These are phyloP conservation scores for Oplegnathus fasciatus DNA, from an alignment of 2,113 vertebrate genomes.

Conservation along the genomic window DNA sequence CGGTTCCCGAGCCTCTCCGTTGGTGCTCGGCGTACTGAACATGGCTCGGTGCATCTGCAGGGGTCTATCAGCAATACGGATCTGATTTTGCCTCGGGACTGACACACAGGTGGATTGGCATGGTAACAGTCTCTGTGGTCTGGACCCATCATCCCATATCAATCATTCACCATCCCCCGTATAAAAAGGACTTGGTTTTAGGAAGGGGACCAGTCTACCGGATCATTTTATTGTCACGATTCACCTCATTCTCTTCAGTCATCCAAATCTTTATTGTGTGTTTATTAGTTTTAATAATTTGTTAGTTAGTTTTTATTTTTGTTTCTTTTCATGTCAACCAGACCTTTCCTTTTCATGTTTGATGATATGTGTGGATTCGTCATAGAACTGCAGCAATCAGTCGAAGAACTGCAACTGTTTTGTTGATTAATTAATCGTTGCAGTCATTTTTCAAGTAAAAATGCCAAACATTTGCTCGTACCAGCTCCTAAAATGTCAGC, in stretches of 20 bases:
- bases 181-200: background rate
- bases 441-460: background rate
- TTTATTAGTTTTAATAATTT: too few species aligned
- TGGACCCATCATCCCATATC: constrained; percentile 13
- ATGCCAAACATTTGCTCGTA: background rate
- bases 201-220: background rate
- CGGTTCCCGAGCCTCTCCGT: constrained; percentile 11
- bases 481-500: background rate
- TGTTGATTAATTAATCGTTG: background rate
- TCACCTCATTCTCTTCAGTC: background rate
- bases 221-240: background rate
- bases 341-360: background rate
- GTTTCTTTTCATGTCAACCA: background rate
- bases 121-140: constrained; percentile 24
- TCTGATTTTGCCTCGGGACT: constrained; percentile 59
- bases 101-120: constrained; percentile 45
- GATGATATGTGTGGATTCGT: background rate
- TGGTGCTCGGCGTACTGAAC: constrained; percentile 27
- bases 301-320: too few species aligned
- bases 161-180: background rate
- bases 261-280: background rate
- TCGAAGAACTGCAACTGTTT: background rate
- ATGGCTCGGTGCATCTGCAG: constrained; percentile 38
- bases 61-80: constrained; percentile 55
- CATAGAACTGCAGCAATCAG: background rate